Conservation (phyloP, 2,113 vertebrate species). For the Ciconia maguari region DNA sequence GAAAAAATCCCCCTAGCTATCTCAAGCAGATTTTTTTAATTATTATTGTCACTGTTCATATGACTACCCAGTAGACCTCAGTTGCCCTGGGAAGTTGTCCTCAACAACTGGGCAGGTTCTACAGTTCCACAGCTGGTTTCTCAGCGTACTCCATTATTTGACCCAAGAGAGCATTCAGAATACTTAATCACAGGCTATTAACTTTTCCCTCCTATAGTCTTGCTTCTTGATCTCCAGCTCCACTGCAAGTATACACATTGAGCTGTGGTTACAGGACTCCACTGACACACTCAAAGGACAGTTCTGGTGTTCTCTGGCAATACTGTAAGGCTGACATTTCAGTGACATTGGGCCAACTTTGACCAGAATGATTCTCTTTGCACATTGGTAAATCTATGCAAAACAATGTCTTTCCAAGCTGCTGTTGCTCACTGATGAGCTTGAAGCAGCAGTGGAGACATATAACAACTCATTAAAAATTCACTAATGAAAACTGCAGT, state of each 20-base stretch:
- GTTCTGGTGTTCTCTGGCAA: neutral
- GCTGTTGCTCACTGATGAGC: neutral
- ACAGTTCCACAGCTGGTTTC: neutral
- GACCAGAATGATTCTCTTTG: neutral
- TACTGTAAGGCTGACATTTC: neutral
- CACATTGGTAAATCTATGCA: neutral
- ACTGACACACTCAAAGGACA: neutral
- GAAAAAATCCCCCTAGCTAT: neutral
- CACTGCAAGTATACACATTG: fast-evolving
- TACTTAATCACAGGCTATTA: neutral
- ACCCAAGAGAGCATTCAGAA: neutral
- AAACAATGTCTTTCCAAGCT: neutral
- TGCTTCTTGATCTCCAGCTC: neutral
- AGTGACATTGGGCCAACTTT: neutral
- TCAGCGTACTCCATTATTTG: neutral
- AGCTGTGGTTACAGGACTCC: neutral
- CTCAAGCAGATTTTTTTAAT: neutral
- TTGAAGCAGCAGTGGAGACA: neutral
- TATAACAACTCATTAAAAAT: neutral
- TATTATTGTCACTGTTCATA: neutral
- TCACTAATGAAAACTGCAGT: neutral
- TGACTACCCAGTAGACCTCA: neutral
- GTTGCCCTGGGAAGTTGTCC: neutral
- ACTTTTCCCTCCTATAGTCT: neutral
- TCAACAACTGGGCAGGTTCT: neutral